phyloP scores from a whole-genome alignment of 2,888 invertebrate species.

The Calliphora vomitoria region DNA sequence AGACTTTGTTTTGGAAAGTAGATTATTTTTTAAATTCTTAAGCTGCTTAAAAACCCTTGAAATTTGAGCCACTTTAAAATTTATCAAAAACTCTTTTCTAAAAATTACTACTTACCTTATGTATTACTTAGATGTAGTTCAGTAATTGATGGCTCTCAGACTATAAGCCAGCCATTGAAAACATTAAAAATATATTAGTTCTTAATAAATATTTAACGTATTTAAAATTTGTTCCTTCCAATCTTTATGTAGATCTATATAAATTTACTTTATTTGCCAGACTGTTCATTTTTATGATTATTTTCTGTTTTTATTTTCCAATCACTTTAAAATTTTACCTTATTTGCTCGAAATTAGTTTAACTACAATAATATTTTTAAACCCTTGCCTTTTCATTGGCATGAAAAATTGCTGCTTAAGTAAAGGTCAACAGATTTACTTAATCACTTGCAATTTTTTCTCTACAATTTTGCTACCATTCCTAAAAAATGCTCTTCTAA shows the following conservation, averaged over 20 bases:
- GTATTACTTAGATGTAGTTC: no score
- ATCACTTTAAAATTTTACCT: no score
- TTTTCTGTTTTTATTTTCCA: no score
- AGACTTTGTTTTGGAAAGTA: not conserved
- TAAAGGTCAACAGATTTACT: constrained; percentile 60
- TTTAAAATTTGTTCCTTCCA: no score
- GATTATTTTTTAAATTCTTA: not conserved
- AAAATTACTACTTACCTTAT: no score
- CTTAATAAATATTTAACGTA: no score
- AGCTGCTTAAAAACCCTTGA: constrained; percentile 19
- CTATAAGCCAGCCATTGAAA: no score
- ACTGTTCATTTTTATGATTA: no score
- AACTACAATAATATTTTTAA: not conserved
- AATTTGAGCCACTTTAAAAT: not conserved
- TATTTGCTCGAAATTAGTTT: not conserved
- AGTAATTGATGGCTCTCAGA: no score
- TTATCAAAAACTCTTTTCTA: not conserved
- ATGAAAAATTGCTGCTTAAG: constrained; percentile 21
- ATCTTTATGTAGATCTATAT: no score
- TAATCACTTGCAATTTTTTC: constrained; percentile 51
- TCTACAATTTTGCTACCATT: constrained; percentile 7
- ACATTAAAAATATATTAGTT: no score
- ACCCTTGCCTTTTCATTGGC: not conserved
- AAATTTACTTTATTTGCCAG: no score
- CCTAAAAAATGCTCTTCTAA: not conserved